These are phyloP conservation scores for Scrobipalpa costella DNA, from an alignment of 2,888 invertebrate genomes.

Conservation along the genomic window DNA sequence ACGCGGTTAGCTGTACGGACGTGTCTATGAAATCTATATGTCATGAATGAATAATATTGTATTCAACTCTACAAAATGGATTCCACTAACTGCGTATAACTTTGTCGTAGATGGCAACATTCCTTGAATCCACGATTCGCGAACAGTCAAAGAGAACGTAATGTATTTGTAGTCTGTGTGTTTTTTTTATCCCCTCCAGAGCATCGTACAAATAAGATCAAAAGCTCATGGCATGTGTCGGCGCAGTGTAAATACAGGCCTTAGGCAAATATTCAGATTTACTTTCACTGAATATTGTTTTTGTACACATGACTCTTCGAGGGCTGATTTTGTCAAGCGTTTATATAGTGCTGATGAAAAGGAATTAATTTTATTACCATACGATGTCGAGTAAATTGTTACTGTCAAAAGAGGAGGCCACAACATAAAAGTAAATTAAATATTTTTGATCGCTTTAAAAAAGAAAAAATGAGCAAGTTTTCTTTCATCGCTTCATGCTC, in stretches of 20 bases:
- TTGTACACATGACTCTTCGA: conserved; percentile 1
- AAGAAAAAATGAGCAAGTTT: too few species aligned
- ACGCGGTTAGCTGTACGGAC: too few species aligned
- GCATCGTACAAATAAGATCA: conserved; percentile 18
- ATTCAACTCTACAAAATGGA: too few species aligned
- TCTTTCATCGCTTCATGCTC: too few species aligned
- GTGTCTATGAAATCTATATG: too few species aligned
- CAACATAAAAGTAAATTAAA: too few species aligned
- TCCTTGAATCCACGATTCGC: conserved; percentile 24
- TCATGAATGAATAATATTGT: too few species aligned
- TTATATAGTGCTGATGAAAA: background rate
- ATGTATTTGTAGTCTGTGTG: conserved; percentile 8
- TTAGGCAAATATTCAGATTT: conserved; percentile 21
- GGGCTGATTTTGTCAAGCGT: background rate
- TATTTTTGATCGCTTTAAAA: too few species aligned
- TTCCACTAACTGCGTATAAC: too few species aligned
- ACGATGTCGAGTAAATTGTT: background rate
- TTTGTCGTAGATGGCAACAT: background rate
- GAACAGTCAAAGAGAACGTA: conserved; percentile 11
- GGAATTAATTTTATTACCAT: background rate
- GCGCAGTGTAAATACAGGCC: background rate
- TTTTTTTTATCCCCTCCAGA: conserved; percentile 13
- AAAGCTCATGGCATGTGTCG: conserved; percentile 19
- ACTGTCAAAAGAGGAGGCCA: too few species aligned
- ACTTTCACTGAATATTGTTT: conserved; percentile 19